phyloP scores from a whole-genome alignment of 2,888 invertebrate genomes.

The Drosophila histrio region DNA sequence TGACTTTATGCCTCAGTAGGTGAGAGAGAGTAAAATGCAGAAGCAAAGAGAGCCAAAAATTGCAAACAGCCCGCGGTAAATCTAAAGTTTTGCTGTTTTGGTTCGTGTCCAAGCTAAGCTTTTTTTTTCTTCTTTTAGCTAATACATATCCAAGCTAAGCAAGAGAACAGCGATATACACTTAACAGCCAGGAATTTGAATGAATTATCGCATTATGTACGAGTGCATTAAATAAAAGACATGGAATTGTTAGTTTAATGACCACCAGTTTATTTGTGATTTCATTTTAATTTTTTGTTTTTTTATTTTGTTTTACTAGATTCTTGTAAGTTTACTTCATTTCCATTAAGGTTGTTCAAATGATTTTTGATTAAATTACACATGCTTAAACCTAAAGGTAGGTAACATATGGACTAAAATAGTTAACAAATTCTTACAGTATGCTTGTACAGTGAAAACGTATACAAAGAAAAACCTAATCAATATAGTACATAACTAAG shows the following conservation, averaged over 20 bases:
- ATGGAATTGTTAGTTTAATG: slow-evolving; percentile 43
- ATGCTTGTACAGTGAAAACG: slow-evolving; percentile 49
- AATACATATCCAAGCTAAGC: slow-evolving; percentile 3
- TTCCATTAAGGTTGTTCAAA: slow-evolving; percentile 74
- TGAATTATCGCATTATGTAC: background rate
- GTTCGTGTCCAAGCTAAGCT: slow-evolving; percentile 37
- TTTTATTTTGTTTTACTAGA: slow-evolving; percentile 44
- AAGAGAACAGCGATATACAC: background rate
- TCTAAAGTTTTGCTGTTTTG: slow-evolving; percentile 40
- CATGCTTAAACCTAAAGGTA: slow-evolving; percentile 72
- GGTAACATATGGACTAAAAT: slow-evolving; percentile 79
- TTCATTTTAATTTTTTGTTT: slow-evolving; percentile 30
- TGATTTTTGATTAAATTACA: slow-evolving; percentile 77
- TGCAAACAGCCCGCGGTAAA: slow-evolving; percentile 3
- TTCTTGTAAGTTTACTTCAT: slow-evolving; percentile 67
- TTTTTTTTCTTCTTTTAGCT: background rate
- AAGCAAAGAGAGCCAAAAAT: slow-evolving; percentile 5
- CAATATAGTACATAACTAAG: slow-evolving; percentile 35
- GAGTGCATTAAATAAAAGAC: background rate
- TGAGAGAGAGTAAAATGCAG: slow-evolving; percentile 36
- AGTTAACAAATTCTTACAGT: slow-evolving; percentile 70
- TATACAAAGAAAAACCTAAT: slow-evolving; percentile 55
- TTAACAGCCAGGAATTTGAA: background rate
- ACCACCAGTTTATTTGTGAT: slow-evolving; percentile 72
- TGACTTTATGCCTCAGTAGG: slow-evolving; percentile 14